Conservation (phyloP, 2,888 invertebrate genomes). For the Pristionchus japonicus region DNA sequence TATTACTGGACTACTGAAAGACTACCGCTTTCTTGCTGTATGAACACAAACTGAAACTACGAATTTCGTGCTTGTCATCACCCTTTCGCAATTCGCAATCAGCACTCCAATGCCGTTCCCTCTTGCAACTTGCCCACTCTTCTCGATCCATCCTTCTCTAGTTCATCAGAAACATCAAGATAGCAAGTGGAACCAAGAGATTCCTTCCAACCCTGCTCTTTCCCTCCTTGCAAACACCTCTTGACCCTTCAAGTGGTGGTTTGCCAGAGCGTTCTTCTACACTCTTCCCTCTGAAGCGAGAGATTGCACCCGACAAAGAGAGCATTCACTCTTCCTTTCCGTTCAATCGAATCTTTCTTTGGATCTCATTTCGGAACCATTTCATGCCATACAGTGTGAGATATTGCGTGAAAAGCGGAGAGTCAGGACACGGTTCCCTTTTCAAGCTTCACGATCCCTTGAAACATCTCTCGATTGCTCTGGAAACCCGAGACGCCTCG, state of each 20-base stretch:
- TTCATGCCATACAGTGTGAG: too few species aligned
- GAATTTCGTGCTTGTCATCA: too few species aligned
- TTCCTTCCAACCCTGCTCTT: background rate
- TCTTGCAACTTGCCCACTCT: background rate
- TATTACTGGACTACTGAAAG: too few species aligned
- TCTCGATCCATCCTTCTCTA: background rate
- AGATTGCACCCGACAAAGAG: too few species aligned
- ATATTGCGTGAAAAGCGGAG: too few species aligned
- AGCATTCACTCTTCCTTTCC: too few species aligned
- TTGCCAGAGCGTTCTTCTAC: background rate
- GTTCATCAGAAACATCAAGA: background rate
- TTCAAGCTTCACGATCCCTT: background rate
- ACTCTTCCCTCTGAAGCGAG: too few species aligned
- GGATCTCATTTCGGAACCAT: too few species aligned
- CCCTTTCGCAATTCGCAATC: too few species aligned
- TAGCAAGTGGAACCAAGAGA: background rate
- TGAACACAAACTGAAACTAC: too few species aligned
- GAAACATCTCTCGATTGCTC: background rate
- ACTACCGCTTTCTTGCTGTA: too few species aligned
- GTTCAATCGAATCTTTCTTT: too few species aligned
- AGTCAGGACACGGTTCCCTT: background rate
- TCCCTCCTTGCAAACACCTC: background rate
- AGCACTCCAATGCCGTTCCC: background rate
- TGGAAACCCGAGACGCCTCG: background rate
- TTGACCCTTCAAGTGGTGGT: slow-evolving; percentile 13